Conservation (phyloP, 2,797 vertebrate genomes). For the Capromys pilorides region DNA sequence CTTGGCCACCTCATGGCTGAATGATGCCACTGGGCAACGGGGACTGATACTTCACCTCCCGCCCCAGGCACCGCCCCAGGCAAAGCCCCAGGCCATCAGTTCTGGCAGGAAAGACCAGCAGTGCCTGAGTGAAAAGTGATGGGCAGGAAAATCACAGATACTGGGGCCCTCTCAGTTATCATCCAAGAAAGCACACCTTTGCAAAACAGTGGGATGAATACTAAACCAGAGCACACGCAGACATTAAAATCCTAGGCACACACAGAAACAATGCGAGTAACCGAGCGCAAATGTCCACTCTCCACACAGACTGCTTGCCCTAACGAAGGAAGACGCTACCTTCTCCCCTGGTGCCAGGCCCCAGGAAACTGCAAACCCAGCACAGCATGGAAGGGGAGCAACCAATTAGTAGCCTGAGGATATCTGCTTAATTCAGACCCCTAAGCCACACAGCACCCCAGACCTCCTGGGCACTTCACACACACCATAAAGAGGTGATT, state of each 20-base stretch:
- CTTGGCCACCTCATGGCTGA: too few relatives aligned
- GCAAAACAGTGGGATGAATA: not conserved
- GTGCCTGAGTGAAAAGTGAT: not conserved
- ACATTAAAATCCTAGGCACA: not conserved
- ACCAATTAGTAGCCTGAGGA: too few relatives aligned
- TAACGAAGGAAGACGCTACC: not conserved
- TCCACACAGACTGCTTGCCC: not conserved
- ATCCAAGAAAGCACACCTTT: not conserved
- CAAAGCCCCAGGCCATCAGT: not conserved
- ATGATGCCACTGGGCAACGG: accelerated
- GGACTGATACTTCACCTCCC: accelerated
- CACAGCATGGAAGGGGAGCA: not conserved
- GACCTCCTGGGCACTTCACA: not conserved
- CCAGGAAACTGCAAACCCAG: accelerated
- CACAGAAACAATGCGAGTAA: not conserved
- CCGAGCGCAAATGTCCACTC: not conserved
- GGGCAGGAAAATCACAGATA: too few relatives aligned
- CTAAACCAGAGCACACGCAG: not conserved
- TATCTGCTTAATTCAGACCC: not conserved
- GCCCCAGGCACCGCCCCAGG: accelerated
- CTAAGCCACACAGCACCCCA: too few relatives aligned
- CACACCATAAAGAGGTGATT: not conserved
- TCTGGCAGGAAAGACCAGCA: not conserved
- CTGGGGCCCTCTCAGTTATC: not conserved
- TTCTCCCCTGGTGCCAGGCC: too few relatives aligned